Conservation (phyloP, 2,888 invertebrate genomes). For the Chrysolina haemoptera region DNA sequence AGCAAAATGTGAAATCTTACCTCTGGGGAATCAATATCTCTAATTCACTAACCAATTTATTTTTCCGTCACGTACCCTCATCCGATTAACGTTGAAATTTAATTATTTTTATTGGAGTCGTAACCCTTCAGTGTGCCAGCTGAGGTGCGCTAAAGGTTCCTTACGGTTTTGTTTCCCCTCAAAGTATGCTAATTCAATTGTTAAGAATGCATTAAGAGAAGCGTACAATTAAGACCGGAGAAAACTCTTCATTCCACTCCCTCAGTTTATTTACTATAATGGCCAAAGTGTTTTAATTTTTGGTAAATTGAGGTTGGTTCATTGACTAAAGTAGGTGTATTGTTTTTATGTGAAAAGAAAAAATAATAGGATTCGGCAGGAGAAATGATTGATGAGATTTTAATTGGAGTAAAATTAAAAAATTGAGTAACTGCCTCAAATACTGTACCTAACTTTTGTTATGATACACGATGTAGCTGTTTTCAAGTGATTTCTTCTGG, state of each 20-base stretch:
- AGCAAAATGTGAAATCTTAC: background rate
- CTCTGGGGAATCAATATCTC: constrained; percentile 10
- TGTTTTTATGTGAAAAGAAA: constrained; percentile 11
- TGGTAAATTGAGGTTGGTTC: constrained; percentile 20
- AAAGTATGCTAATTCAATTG: constrained; percentile 46
- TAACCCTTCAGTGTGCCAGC: constrained; percentile 35
- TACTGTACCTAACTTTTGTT: too few relatives aligned
- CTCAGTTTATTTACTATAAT: constrained; percentile 35
- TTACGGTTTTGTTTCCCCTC: constrained; percentile 32
- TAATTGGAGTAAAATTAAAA: background rate
- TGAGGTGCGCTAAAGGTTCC: constrained; percentile 32
- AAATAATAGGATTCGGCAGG: background rate
- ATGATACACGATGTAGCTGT: too few relatives aligned
- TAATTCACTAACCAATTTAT: constrained; percentile 5
- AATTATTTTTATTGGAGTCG: constrained; percentile 42
- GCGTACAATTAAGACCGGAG: constrained; percentile 33
- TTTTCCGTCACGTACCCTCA: constrained; percentile 27
- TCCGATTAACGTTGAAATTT: constrained; percentile 34
- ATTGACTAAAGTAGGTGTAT: constrained; percentile 1
- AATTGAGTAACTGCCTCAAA: background rate
- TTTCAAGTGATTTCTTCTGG: too few relatives aligned
- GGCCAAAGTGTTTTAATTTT: constrained; percentile 24
- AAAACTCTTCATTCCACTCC: constrained; percentile 20
- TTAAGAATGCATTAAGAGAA: constrained; percentile 37
- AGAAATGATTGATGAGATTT: background rate